Conservation (phyloP, 2,888 invertebrate genomes). For the Camponotus fellah region DNA sequence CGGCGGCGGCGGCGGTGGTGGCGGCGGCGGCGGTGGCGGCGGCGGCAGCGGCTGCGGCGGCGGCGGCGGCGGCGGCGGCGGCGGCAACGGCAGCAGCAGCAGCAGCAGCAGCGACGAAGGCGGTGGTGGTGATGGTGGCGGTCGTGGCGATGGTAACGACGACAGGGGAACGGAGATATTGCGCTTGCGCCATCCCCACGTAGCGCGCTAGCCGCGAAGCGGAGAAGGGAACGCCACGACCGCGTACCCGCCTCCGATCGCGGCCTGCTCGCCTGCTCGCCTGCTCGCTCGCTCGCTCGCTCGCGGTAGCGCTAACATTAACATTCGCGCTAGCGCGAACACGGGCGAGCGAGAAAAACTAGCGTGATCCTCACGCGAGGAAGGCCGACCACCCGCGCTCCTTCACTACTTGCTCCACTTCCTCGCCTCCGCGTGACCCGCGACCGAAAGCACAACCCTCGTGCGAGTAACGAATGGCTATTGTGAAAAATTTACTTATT, state of each 20-base stretch:
- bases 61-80: constrained; percentile 52
- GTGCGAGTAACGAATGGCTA: constrained; percentile 13
- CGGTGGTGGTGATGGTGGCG: constrained; percentile 26
- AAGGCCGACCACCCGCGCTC: constrained; percentile 71
- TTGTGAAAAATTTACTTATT: neutral
- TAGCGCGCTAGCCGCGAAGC: constrained; percentile 50
- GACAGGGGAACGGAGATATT: constrained; percentile 70
- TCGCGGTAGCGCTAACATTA: constrained; percentile 32
- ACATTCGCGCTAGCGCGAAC: constrained; percentile 10
- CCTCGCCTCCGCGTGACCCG: constrained; percentile 43
- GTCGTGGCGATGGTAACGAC: constrained; percentile 78
- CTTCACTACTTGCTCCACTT: constrained; percentile 71
- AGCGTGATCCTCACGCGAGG: constrained; percentile 51
- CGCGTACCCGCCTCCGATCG: constrained; percentile 81
- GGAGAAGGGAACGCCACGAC: constrained; percentile 67
- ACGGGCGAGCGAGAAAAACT: constrained; percentile 1
- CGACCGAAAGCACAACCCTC: constrained; percentile 27
- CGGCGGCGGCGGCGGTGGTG: constrained; percentile 81
- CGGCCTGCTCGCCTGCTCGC: constrained; percentile 87
- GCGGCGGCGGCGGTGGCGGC: constrained; percentile 71
- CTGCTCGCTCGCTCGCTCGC: constrained; percentile 86
- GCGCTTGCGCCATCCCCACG: constrained; percentile 72
- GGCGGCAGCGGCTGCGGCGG: constrained; percentile 79
- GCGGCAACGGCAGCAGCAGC: constrained; percentile 35
- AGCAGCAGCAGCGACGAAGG: constrained; percentile 24